phyloP scores from a whole-genome alignment of 2,113 vertebrate genomes.

The Zosterops borbonicus region DNA sequence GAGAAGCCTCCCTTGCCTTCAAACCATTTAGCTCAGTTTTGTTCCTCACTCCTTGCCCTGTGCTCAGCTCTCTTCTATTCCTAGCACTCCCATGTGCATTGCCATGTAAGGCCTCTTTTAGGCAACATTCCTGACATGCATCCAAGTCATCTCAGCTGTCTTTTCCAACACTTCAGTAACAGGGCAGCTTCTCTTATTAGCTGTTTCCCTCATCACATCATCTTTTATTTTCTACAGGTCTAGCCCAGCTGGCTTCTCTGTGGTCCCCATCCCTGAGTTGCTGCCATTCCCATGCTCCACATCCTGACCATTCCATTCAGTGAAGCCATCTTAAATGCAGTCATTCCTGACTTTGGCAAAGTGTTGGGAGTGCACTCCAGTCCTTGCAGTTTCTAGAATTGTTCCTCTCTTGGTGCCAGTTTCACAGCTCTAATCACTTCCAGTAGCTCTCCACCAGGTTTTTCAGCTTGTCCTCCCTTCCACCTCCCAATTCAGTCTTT shows the following conservation, averaged over 20 bases:
- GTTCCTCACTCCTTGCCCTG: not conserved
- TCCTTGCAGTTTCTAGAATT: not conserved
- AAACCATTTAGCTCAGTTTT: not conserved
- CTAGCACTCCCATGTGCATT: not conserved
- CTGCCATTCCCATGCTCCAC: not conserved
- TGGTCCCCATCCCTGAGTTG: not conserved
- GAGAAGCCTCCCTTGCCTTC: not conserved
- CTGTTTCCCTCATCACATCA: constrained; percentile 12
- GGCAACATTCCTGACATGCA: not conserved
- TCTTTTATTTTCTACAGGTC: constrained; percentile 24
- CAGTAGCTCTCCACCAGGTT: not conserved
- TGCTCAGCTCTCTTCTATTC: not conserved
- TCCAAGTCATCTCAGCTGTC: constrained; percentile 18
- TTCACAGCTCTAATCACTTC: not conserved
- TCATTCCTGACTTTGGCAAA: not conserved
- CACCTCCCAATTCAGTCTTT: not conserved
- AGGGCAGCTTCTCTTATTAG: not conserved
- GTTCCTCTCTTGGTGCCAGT: not conserved
- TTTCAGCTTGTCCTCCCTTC: not conserved
- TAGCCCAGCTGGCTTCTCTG: not conserved
- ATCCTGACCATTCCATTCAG: not conserved
- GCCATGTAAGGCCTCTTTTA: not conserved
- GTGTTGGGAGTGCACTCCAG: not conserved
- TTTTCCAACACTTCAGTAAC: not conserved
- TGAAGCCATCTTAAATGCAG: rapidly evolving